These are phyloP conservation scores for Epinephelus cyanopodus DNA, from an alignment of 2,113 vertebrate genomes.

Conservation along the genomic window DNA sequence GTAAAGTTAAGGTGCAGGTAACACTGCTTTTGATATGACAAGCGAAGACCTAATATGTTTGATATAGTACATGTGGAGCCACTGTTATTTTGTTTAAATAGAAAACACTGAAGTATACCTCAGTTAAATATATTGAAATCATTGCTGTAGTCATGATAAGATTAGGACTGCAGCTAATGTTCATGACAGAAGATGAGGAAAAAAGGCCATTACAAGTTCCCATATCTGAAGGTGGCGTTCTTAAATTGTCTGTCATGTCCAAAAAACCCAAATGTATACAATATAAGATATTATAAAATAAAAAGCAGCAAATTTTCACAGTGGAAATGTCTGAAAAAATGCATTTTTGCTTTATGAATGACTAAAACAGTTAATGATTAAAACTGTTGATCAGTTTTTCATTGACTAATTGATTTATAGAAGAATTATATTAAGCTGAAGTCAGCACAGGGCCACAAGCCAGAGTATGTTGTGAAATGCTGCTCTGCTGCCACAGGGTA, in stretches of 20 bases:
- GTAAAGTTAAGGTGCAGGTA: too few relatives aligned
- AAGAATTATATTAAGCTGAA: not conserved
- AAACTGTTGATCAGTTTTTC: not conserved
- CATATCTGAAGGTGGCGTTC: not conserved
- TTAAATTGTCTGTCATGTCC: not conserved
- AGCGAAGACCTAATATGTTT: too few relatives aligned
- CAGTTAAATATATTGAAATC: not conserved
- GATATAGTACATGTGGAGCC: not conserved
- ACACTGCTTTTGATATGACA: too few relatives aligned
- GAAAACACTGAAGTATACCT: not conserved
- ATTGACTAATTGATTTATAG: constrained; percentile 11
- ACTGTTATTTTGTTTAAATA: not conserved
- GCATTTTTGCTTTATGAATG: not conserved
- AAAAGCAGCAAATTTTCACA: not conserved
- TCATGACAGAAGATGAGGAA: not conserved
- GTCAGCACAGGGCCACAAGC: constrained; percentile 12
- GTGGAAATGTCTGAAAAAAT: not conserved
- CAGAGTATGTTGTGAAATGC: constrained; percentile 53
- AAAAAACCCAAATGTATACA: not conserved
- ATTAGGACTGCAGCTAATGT: not conserved
- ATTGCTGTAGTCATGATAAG: not conserved
- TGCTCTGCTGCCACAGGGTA: constrained; percentile 11
- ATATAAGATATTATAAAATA: not conserved
- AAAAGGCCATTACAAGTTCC: not conserved
- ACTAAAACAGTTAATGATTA: not conserved